Base-by-base conservation (phyloP, 2,888 invertebrate species). In the Cryptocephalus primarius region DNA sequence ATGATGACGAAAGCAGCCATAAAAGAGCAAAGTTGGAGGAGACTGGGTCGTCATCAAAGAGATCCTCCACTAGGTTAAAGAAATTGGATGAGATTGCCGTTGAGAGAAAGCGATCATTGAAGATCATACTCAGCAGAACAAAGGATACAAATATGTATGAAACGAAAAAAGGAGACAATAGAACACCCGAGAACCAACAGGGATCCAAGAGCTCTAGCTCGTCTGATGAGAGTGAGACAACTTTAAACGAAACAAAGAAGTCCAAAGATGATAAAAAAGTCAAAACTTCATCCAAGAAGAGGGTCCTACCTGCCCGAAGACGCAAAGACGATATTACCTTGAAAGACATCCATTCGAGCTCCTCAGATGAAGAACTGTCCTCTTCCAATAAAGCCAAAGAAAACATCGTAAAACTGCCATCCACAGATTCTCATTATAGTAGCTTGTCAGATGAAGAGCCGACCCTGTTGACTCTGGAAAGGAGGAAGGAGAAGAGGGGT, bases 21-120 rank as follows among this genome's bases (percentile, higher is more conserved):
- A 47, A 11, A 40, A 45, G 48, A 38, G 44, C 32, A 39, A 50
- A 34, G 32, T 32, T 40, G 32, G 22, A 33, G 32, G 38, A 40
- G 3, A 31, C 32, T 40, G 40, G 38, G 31, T 40, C 9, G 31
- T n/a, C 3, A 46, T 39, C 13, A 13, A 46, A 31, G 41, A 32
- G 32, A 32, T 9, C 14, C 4, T 11, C 36, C n/a, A 4, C 36
- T 11, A 36, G 36, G 12, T n/a, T 36, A 36, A 36, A 36, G 36
- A 36, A 36, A 36, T 4, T 6, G 2, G 36, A 36, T 2, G 36
- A 36, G 12, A 6, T 22, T 22, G 22, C 22, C 22, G 22, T 22
- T 22, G 22, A 22, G 22, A 22, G 6, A 6, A 22, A 22, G 6
- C 22, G 22, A 22, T 22, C 22, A 22, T 22, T 22, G 22, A 22